Evolutionary conservation across 2,888 invertebrate genomes (phyloP).

Genomic region (Pseudeuparius sepicola): DNA sequence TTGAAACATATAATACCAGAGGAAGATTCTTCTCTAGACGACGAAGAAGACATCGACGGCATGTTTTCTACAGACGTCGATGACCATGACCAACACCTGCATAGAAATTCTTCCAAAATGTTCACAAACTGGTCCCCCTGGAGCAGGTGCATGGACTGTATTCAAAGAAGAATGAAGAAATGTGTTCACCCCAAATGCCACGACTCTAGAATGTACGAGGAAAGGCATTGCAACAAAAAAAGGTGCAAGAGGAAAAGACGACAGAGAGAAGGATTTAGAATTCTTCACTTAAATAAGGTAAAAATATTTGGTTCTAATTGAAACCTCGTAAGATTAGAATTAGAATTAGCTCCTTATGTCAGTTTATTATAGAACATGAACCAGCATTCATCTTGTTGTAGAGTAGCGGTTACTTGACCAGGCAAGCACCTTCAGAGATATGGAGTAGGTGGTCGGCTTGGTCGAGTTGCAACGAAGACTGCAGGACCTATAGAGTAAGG

Average conservation of each 20-base stretch:
- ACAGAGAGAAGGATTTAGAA: conserved; percentile 33
- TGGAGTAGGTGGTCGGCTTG: conserved; percentile 54
- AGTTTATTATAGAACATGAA: neutral
- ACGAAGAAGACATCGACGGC: too few species aligned
- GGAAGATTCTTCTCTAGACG: too few species aligned
- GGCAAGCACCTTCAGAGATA: conserved; percentile 37
- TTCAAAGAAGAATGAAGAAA: conserved; percentile 66
- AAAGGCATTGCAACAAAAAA: conserved; percentile 34
- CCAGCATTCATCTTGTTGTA: conserved; percentile 21
- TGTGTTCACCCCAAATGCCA: conserved; percentile 42
- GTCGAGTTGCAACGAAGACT: conserved; percentile 69
- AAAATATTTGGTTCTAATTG: conserved; percentile 5
- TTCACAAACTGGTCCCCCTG: conserved; percentile 34
- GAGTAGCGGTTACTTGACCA: conserved; percentile 31
- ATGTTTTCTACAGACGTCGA: too few species aligned
- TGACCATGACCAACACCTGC: too few species aligned
- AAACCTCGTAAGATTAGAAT: neutral
- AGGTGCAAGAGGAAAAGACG: conserved; percentile 38
- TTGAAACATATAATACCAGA: too few species aligned
- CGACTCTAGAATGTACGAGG: conserved; percentile 35
- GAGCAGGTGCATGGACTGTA: conserved; percentile 37
- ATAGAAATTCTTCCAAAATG: too few species aligned
- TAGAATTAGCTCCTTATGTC: neutral
- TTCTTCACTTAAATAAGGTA: conserved; percentile 31
- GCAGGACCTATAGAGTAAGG: conserved; percentile 69